Evolutionary conservation across 2,888 invertebrate genomes (phyloP), one percentile per base, ranked within the genome.

Genomic region (Mactromeris polynyma): DNA sequence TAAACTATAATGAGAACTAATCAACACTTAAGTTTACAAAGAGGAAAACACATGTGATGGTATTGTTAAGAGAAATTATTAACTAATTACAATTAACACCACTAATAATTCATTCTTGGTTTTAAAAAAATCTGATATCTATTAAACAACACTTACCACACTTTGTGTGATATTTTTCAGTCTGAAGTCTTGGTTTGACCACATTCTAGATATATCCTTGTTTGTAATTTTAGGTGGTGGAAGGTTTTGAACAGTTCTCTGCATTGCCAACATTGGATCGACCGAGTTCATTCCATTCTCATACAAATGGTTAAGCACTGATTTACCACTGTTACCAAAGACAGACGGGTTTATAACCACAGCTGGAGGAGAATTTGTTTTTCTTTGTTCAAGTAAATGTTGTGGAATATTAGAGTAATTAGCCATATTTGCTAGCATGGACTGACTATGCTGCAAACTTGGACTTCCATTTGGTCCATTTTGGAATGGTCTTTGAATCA

Each of bases 161-260:
- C 89, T 87, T 33, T 92, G 89, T 78, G 92, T 87, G 33, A 94
- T 84, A 83, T 89, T 94, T 88, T 94, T 95, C 80, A 94, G 83
- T 83, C 93, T 94, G 36, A 95, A 88, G 86, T 95, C 95, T 58
- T 96, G 95, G 87, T 95, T 95, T 17, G 94, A 94, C 96, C 96
- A 96, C 81, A 96, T 92, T 81, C 95, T 89, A 19, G 95, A 94
- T 11, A 96, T 92, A 86, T 95, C 95, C 89, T 94, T 95, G 84
- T 93, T 94, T 31, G 96, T 93, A 31, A 95, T 90, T 81, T 92
- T 93, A 42, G 81, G 85, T 26, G 87, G 85, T 73, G 89, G 90
- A 73, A 91, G 58, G 42, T 42, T 91, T 40, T 91, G 91, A 64
- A 91, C 86, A 83, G 84, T 90, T 83, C 89, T 89, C 80, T 92